Base-by-base conservation (phyloP, 92 coral and sea anemone genomes). In the Zoanthus sansibaricus region DNA sequence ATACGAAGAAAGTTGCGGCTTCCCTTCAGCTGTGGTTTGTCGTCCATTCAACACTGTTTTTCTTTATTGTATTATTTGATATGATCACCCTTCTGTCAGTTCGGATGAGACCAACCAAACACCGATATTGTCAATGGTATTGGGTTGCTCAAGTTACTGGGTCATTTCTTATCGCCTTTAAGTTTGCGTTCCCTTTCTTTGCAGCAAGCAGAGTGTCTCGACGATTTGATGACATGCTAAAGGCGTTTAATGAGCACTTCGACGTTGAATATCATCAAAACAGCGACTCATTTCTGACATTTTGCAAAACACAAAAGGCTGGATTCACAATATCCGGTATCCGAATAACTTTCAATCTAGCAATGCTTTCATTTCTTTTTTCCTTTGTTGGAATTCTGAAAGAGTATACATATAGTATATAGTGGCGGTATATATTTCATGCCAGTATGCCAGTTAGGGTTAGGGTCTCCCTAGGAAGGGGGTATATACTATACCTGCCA, bases 191-290 rank as follows among this genome's bases (percentile, higher is more conserved):
- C 52, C 93, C 95, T 8, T 76, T 92, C 67, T 71, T 84, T 18
- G 86, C 91, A 5, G 95, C 95, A 37, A 90, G 95, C 74, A 72
- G 86, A 71, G 93, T 87, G 21, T 90, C 95, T 46, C 76, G 77
- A 13, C 82, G 87, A 31, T 93, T 83, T 76, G 93, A 90, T 31
- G 70, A 52, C 17, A 88, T 93, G 93, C 86, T 87, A 51, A 69
- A 84, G 42, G 64, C 42, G 15, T 58, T 93, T 33, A 88, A 90
- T 79, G 64, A 87, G 25, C 72, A 67, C 21, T 87, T 87, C 72
- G 45, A 56, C 51, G 91, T 88, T 16, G 86, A 67, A 18, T 67
- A 82, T 4, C 74, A 55, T n/a, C 78, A 87, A 15, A 91, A 88
- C 54, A 75, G 87, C 30, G 93, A 84, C 61, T 91, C 87, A 20